Conservation (phyloP, 2,888 invertebrate genomes). For the Leptopilina drosophilae region DNA sequence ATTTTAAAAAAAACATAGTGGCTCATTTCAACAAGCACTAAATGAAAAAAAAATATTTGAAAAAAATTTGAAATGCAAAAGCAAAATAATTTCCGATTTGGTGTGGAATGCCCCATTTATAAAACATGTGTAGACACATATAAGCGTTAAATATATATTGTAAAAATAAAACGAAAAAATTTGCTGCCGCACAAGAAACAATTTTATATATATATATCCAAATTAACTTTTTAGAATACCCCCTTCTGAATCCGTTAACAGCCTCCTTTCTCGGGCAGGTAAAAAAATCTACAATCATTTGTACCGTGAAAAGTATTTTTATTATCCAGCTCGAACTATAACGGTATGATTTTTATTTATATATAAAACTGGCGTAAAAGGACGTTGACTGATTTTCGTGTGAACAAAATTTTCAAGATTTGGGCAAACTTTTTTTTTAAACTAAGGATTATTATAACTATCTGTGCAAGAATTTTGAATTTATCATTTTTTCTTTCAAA, state of each 20-base stretch:
- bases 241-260: conserved; percentile 32
- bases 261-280: background rate
- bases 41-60: no score
- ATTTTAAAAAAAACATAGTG: no score
- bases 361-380: conserved; percentile 27
- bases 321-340: conserved; percentile 21
- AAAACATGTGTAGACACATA: background rate
- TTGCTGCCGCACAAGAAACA: background rate
- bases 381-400: conserved; percentile 28
- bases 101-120: background rate
- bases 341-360: conserved; percentile 39
- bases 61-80: no score
- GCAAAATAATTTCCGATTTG: no score
- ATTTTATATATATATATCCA: background rate
- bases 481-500: no score
- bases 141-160: background rate
- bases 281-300: conserved; percentile 33
- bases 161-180: background rate
- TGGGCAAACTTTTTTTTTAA: no score
- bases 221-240: conserved; percentile 17
- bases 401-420: background rate
- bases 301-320: conserved; percentile 37
- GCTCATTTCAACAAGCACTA: no score
- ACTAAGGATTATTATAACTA: no score
- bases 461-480: no score